Evolutionary conservation across 2,888 invertebrate genomes (phyloP).

Genomic region (Ormyrus nitidulus): DNA sequence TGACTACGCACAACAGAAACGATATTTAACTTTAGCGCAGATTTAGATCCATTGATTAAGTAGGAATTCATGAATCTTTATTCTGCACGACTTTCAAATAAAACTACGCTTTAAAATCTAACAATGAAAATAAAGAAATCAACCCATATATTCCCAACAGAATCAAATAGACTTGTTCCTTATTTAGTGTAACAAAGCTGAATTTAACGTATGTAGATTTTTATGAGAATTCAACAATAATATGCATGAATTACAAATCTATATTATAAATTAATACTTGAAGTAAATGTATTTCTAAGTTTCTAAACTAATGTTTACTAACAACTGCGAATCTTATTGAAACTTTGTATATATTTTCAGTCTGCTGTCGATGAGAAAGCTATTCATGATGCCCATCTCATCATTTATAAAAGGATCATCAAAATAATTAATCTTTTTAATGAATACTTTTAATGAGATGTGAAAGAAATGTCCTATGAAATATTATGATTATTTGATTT

Average conservation of each 20-base stretch:
- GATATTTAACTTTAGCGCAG: background rate
- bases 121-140: too few relatives aligned
- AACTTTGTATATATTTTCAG: constrained; percentile 39
- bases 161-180: background rate
- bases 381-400: constrained; percentile 8
- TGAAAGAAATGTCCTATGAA: too few relatives aligned
- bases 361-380: constrained; percentile 13
- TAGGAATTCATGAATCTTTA: constrained; percentile 24
- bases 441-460: background rate
- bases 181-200: background rate
- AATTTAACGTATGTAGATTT: background rate
- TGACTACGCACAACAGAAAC: background rate
- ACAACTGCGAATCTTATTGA: background rate
- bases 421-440: constrained; percentile 2
- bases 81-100: too few relatives aligned
- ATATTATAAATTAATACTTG: too few relatives aligned
- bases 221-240: background rate
- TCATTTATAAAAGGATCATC: constrained; percentile 32
- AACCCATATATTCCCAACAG: background rate
- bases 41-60: constrained; percentile 8
- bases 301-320: constrained; percentile 13
- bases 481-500: too few relatives aligned
- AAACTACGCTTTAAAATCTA: too few relatives aligned
- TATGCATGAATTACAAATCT: background rate
- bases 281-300: background rate